Evolutionary conservation across 2,888 invertebrate genomes (phyloP), one percentile per base, ranked within the genome.

Genomic region (Parnassius glacialis): DNA sequence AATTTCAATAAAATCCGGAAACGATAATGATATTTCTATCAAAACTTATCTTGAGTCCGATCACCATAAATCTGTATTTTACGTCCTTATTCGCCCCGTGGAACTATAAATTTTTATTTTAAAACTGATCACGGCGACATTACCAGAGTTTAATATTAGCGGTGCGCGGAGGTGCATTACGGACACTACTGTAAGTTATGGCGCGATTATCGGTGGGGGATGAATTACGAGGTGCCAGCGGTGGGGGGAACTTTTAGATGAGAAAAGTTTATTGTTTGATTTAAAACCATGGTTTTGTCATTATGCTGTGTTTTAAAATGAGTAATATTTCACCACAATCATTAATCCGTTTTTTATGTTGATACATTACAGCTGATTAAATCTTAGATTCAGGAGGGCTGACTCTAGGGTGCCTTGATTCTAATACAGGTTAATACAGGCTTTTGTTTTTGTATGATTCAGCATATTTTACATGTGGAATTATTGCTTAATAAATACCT

Each of bases 131-230:
- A 77, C 75, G 67, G 64, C 65, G 74, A 74, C 79, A 79, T 81
- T 81, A 81, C 77, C 74, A 74, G 70, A 74, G 75, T 82, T 83
- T 78, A 78, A 83, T 83, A 83, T 82, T 81, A 78, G 79, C 74
- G 73, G 73, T 74, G 73, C 70, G 52, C 41, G 76, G 75, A 47
- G 76, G 75, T 78, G 79, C 75, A 76, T 73, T 75, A 34, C 34
- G 34, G 7, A 72, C 69, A 71, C 67, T 69, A 70, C 9, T 13
- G 16, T 83, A 78, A 84, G 80, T 83, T 83, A 85, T 83, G 79
- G 74, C 67, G 69, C 79, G 84, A 84, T 87, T 85, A 86, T 82
- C 81, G 79, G 72, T 58, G 67, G 66, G 68, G 69, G 71, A 71
- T 81, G 79, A 81, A 68, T 78, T 75, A 80, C 75, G 76, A 73